Evolutionary conservation across 2,888 invertebrate genomes (phyloP).

Genomic region (Cheilosia pagana): DNA sequence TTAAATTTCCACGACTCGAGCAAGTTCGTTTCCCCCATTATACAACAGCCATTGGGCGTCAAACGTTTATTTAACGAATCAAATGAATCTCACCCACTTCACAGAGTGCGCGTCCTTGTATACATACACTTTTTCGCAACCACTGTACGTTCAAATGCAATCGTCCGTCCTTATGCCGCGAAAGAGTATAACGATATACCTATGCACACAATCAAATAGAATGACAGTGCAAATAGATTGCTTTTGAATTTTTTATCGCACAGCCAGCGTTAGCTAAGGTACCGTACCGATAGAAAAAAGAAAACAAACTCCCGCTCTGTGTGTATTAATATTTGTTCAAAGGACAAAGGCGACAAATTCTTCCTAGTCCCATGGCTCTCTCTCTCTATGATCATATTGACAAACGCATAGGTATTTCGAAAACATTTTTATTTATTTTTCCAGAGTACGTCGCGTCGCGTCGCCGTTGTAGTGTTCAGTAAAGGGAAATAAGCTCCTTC

Average conservation of each 20-base stretch:
- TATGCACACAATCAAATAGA: conserved; percentile 51
- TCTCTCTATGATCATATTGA: conserved; percentile 66
- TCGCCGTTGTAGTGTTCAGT: conserved; percentile 1
- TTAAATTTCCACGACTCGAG: conserved; percentile 64
- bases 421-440: conserved; percentile 48
- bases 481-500: conserved; percentile 62
- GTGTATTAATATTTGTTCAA: conserved; percentile 67
- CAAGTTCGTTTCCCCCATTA: conserved; percentile 11
- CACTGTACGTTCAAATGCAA: conserved; percentile 33
- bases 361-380: conserved; percentile 19
- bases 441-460: conserved; percentile 25
- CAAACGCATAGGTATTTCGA: conserved; percentile 71
- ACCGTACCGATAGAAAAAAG: conserved; percentile 2
- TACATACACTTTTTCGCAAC: conserved; percentile 13
- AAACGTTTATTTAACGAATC: conserved; percentile 72
- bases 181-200: conserved; percentile 28
- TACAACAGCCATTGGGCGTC: conserved; percentile 22
- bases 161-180: conserved; percentile 49
- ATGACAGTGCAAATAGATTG: conserved; percentile 71
- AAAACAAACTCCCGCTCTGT: conserved; percentile 6
- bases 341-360: conserved; percentile 51
- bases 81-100: conserved; percentile 69
- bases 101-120: conserved; percentile 50
- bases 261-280: conserved; percentile 5
- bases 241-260: conserved; percentile 59